phyloP scores from a whole-genome alignment of 2,113 vertebrate species.

The Rostratula benghalensis region DNA sequence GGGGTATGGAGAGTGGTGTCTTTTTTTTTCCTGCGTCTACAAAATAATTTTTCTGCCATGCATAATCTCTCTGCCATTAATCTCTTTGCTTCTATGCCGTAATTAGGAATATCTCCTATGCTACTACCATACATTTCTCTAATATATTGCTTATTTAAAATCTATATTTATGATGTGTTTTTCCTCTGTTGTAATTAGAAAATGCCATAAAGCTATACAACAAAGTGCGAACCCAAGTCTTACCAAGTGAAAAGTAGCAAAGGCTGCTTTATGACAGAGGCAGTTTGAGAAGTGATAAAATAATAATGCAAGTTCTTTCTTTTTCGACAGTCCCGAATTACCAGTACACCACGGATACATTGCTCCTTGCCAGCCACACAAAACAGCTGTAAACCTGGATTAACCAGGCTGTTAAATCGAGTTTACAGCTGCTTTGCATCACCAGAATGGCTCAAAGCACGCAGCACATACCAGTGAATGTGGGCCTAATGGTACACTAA shows the following conservation, averaged over 20 bases:
- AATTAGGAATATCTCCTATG: neutral
- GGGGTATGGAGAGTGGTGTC: too few species aligned
- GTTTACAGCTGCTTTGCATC: constrained; percentile 65
- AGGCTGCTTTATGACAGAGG: neutral
- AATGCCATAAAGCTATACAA: neutral
- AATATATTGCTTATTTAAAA: neutral
- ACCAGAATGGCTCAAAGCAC: constrained; percentile 30
- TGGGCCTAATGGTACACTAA: constrained; percentile 54
- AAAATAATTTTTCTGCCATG: neutral
- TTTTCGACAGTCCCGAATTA: neutral
- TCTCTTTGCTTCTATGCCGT: neutral
- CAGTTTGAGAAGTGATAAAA: constrained; percentile 26
- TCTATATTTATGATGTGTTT: neutral
- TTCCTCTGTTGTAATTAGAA: constrained; percentile 4
- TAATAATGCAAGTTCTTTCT: neutral
- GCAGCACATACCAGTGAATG: constrained; percentile 9
- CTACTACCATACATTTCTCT: neutral
- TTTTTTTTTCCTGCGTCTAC: neutral
- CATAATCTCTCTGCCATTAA: neutral
- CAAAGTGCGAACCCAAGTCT: neutral
- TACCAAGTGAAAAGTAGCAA: neutral
- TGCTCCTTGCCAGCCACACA: neutral
- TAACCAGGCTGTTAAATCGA: constrained; percentile 48
- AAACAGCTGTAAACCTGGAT: constrained; percentile 50
- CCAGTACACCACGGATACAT: neutral